phyloP scores from a whole-genome alignment of 2,113 vertebrate species.

The Takifugu bimaculatus region DNA sequence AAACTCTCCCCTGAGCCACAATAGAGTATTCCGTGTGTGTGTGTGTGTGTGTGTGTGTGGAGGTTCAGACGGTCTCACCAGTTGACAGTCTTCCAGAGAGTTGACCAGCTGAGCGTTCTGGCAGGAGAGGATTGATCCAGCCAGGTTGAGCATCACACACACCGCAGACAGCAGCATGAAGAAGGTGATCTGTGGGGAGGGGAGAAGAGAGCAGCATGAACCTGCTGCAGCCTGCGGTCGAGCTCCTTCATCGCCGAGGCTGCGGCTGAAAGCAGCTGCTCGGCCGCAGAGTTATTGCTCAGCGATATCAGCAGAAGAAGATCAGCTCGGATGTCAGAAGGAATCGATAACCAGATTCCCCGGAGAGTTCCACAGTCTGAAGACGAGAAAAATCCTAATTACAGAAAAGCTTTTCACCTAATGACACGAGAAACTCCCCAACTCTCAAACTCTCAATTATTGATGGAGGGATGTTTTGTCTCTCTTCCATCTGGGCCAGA shows the following conservation, averaged over 20 bases:
- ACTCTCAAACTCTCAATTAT: neutral
- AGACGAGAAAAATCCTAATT: conserved; percentile 5
- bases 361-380: conserved; percentile 10
- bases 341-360: conserved; percentile 40
- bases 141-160: conserved; percentile 97
- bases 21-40: no score
- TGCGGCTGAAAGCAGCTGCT: conserved; percentile 12
- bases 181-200: conserved; percentile 86
- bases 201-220: conserved; percentile 12
- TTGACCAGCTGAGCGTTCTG: conserved; percentile 96
- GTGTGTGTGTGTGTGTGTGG: conserved; percentile 7
- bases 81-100: conserved; percentile 91
- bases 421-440: conserved; percentile 7
- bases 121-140: conserved; percentile 96
- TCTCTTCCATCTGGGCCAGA: conserved; percentile 3
- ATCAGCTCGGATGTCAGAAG: conserved; percentile 30
- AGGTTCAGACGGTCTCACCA: conserved; percentile 82
- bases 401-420: conserved; percentile 3
- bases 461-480: conserved; percentile 3
- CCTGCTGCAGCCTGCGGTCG: conserved; percentile 5
- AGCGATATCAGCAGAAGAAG: conserved; percentile 30
- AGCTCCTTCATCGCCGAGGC: neutral
- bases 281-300: conserved; percentile 18
- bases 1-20: no score
- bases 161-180: conserved; percentile 98